Evolutionary conservation across 2,888 invertebrate species (phyloP).

Genomic region (Acleris holmiana): DNA sequence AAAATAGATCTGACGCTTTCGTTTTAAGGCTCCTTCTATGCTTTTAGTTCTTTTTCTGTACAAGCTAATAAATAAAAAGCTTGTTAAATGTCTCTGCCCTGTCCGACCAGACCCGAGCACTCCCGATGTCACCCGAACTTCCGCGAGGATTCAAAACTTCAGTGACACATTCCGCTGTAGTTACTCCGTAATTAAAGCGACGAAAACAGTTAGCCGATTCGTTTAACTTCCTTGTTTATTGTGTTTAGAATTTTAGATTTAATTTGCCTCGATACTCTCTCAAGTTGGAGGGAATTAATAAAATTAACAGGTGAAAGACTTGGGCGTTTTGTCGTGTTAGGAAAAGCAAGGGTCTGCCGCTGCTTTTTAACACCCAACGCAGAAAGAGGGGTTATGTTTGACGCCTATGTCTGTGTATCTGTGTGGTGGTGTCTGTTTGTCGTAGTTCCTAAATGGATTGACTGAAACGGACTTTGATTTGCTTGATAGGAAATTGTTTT

Average conservation of each 20-base stretch:
- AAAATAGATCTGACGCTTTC: too few species aligned
- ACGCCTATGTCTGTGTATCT: too few species aligned
- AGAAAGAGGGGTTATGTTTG: too few species aligned
- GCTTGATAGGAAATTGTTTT: too few species aligned
- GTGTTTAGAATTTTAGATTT: constrained; percentile 4
- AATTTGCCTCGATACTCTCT: neutral
- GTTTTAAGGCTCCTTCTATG: too few species aligned
- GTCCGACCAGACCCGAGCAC: constrained; percentile 9
- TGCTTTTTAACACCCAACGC: too few species aligned
- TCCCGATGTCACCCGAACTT: constrained; percentile 8
- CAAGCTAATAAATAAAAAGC: too few species aligned
- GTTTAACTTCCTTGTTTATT: constrained; percentile 24
- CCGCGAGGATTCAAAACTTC: constrained; percentile 12
- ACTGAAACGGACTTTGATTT: too few species aligned
- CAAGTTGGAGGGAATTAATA: neutral
- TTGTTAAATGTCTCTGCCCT: neutral
- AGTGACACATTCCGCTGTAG: constrained; percentile 50
- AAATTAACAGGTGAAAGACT: neutral
- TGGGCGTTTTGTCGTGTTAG: neutral
- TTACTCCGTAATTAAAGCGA: constrained; percentile 60
- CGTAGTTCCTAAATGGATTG: too few species aligned
- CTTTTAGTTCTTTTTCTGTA: too few species aligned
- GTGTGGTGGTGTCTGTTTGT: too few species aligned
- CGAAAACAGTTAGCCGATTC: constrained; percentile 55
- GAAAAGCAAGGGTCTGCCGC: too few species aligned